Percentiles rank a stretch among this genome's conserved stretches.
Conservation (phyloP, 2,113 vertebrate genomes). For the Coryphaenoides rupestris region DNA sequence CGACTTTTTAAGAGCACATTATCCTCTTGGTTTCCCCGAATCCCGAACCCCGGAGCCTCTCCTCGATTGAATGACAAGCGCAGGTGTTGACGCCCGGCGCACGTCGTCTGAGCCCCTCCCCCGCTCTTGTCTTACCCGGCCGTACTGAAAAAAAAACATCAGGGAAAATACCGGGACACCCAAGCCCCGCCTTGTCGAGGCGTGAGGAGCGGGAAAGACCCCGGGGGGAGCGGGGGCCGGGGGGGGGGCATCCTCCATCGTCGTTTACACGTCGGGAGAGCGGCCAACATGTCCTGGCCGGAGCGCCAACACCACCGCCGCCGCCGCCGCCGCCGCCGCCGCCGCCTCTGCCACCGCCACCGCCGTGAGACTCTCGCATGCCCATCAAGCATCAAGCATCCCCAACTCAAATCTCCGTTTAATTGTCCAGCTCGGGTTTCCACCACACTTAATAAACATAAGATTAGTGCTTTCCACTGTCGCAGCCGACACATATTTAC, state of each 20-base stretch:
- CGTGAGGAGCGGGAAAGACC: constrained; percentile 16
- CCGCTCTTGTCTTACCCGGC: too few relatives aligned
- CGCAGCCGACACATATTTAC: constrained; percentile 83
- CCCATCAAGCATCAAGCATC: constrained; percentile 46
- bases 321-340: constrained; percentile 56
- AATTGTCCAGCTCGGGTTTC: constrained; percentile 92
- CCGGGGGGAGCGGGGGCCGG: background rate
- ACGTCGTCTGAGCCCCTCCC: constrained; percentile 21
- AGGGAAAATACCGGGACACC: constrained; percentile 33
- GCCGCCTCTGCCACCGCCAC: too few relatives aligned
- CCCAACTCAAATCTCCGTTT: constrained; percentile 87
- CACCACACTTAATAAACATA: constrained; percentile 91
- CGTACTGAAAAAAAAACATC: constrained; percentile 31
- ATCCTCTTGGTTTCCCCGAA: constrained; percentile 58
- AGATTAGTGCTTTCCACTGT: constrained; percentile 90
- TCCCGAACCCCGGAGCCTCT: constrained; percentile 49
- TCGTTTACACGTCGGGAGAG: too few relatives aligned
- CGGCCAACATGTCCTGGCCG: background rate
- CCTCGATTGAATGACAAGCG: constrained; percentile 62
- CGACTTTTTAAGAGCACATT: constrained; percentile 62
- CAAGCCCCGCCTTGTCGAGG: constrained; percentile 4
- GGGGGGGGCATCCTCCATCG: too few relatives aligned
- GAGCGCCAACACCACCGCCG: constrained; percentile 21
- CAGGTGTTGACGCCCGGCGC: constrained; percentile 45
- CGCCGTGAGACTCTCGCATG: constrained; percentile 67